Conservation (phyloP, 2,797 vertebrate species). For the Ctenochaetus hawaiiensis region DNA sequence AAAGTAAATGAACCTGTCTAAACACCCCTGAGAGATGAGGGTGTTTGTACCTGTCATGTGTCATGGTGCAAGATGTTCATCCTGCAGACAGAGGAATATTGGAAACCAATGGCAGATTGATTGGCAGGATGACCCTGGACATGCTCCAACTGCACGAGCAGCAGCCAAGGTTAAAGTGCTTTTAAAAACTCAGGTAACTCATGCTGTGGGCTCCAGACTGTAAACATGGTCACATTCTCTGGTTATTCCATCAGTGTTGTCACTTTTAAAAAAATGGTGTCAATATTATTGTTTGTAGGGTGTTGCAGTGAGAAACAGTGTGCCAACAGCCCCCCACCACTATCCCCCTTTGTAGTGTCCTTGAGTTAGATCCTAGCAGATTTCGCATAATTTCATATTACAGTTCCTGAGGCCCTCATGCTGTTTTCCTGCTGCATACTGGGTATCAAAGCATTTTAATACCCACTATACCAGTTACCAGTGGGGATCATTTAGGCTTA, state of each 20-base stretch:
- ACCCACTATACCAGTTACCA: too few species aligned
- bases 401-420: not conserved
- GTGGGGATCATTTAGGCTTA: not conserved
- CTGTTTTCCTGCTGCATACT: not conserved
- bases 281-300: not conserved
- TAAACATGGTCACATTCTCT: not conserved
- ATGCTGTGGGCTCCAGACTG: not conserved
- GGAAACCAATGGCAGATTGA: slow-evolving; percentile 42
- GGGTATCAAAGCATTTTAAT: too few species aligned
- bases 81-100: slow-evolving; percentile 29
- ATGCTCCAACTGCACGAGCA: slow-evolving; percentile 2
- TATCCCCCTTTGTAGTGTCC: not conserved
- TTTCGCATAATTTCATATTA: too few species aligned
- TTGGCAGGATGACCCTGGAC: slow-evolving; percentile 32
- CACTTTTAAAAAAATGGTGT: not conserved
- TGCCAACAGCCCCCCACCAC: not conserved
- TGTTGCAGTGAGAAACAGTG: not conserved
- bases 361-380: not conserved
- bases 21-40: slow-evolving; percentile 27
- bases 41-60: slow-evolving; percentile 48
- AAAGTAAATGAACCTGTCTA: slow-evolving; percentile 37
- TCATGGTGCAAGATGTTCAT: slow-evolving; percentile 15
- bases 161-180: slow-evolving; percentile 18
- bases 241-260: not conserved
- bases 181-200: not conserved